These are phyloP conservation scores for Epistrophe eligans DNA, from an alignment of 2,888 invertebrate species.

Conservation along the genomic window DNA sequence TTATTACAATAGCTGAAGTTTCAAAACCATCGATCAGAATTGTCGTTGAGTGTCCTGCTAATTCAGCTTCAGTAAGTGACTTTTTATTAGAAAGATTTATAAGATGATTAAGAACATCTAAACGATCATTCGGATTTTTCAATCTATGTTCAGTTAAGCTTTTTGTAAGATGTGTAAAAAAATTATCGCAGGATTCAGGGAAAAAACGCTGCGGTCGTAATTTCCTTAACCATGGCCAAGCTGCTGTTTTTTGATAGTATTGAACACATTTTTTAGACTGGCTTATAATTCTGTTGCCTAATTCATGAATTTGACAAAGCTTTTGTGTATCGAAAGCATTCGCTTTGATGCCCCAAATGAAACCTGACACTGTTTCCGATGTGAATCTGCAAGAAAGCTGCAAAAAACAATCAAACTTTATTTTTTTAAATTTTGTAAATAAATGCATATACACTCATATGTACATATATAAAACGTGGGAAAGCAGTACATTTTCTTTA, in stretches of 20 bases:
- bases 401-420: not conserved
- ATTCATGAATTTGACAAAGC: slow-evolving; percentile 63
- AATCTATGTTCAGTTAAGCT: slow-evolving; percentile 75
- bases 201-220: slow-evolving; percentile 76
- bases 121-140: slow-evolving; percentile 60
- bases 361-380: slow-evolving; percentile 81
- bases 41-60: slow-evolving; percentile 80
- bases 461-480: too few species aligned
- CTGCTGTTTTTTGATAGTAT: slow-evolving; percentile 76
- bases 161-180: slow-evolving; percentile 60
- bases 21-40: slow-evolving; percentile 80
- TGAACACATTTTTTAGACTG: slow-evolving; percentile 76
- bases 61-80: slow-evolving; percentile 76
- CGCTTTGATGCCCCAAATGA: slow-evolving; percentile 83
- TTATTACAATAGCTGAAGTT: slow-evolving; percentile 78
- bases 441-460: too few species aligned
- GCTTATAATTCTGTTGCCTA: slow-evolving; percentile 71
- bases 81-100: slow-evolving; percentile 78
- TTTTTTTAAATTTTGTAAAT: not conserved
- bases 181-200: slow-evolving; percentile 64
- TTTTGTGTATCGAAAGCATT: slow-evolving; percentile 78
- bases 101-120: slow-evolving; percentile 79
- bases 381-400: slow-evolving; percentile 81
- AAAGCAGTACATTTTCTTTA: too few species aligned
- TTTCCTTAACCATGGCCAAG: slow-evolving; percentile 77